Evolutionary conservation across 1,140 invertebrate species (phyloP).

Genomic region (Plodia interpunctella): DNA sequence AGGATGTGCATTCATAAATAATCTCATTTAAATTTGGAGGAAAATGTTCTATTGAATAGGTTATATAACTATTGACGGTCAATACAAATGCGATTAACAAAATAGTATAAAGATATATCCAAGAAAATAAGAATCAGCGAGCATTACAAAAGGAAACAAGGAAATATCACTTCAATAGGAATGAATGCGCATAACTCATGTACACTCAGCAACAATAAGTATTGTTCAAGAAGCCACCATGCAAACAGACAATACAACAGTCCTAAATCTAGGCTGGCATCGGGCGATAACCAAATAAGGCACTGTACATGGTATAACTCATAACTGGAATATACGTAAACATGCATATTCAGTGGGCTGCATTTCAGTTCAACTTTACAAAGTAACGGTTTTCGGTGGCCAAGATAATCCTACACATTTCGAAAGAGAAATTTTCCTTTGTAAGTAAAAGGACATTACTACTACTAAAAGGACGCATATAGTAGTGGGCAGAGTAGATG

Average conservation of each 20-base stretch:
- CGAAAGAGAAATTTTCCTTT: no score
- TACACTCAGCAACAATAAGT: conserved; percentile 19
- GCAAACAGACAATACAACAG: conserved; percentile 39
- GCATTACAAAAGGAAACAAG: not conserved
- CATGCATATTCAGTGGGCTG: conserved; percentile 19
- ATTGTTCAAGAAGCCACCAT: conserved; percentile 42
- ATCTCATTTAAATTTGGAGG: no score
- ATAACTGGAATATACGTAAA: conserved; percentile 23
- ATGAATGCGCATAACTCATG: conserved; percentile 10
- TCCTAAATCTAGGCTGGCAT: conserved; percentile 40
- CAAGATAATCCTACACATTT: no score
- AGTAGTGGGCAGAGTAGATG: no score
- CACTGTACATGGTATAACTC: conserved; percentile 32
- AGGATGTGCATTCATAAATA: no score
- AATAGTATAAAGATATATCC: not conserved
- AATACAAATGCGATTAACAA: not conserved
- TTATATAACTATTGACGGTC: not conserved
- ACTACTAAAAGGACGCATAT: no score
- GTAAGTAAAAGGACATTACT: no score
- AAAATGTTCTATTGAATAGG: no score
- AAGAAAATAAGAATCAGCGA: not conserved
- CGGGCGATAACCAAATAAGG: conserved; percentile 37
- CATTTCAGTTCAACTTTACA: not conserved
- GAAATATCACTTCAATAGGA: not conserved
- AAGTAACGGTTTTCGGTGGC: not conserved